A percentile compares a stretch with the other conserved stretches of the same genome.
phyloP scores from a whole-genome alignment of 64 coral and sea anemone genomes.

The Actinia equina region DNA sequence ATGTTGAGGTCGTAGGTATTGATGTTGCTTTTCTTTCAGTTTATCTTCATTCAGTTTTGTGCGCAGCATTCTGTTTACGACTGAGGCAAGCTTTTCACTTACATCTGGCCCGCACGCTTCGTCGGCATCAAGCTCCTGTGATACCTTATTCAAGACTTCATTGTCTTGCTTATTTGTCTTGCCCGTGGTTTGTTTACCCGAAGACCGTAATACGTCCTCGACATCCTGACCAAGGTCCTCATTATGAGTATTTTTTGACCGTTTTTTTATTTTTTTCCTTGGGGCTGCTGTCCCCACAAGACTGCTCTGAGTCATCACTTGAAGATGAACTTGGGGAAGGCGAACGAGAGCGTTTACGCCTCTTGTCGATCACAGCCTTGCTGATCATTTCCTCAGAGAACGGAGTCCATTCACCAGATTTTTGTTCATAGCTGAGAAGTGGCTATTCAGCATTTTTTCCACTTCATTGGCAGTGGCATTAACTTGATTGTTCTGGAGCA shows the following conservation, averaged over 20 bases:
- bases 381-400: background rate
- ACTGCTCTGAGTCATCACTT: too few relatives aligned
- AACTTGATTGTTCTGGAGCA: too few relatives aligned
- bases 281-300: background rate
- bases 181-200: background rate
- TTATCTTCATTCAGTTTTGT: conserved; percentile 34
- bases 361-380: background rate
- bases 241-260: background rate
- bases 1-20: conserved; percentile 19
- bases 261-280: background rate
- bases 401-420: background rate
- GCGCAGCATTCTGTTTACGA: conserved; percentile 37
- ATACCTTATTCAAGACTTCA: background rate
- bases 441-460: background rate
- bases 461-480: background rate
- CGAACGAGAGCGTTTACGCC: too few relatives aligned
- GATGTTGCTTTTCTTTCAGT: conserved; percentile 24
- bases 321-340: too few relatives aligned
- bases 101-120: conserved; percentile 26
- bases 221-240: background rate
- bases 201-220: background rate
- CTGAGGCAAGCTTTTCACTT: conserved; percentile 10
- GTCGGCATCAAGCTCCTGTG: conserved; percentile 13
- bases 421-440: background rate
- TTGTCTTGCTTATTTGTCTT: background rate